phyloP scores from a whole-genome alignment of 2,113 vertebrate species.

The Geococcyx californianus region DNA sequence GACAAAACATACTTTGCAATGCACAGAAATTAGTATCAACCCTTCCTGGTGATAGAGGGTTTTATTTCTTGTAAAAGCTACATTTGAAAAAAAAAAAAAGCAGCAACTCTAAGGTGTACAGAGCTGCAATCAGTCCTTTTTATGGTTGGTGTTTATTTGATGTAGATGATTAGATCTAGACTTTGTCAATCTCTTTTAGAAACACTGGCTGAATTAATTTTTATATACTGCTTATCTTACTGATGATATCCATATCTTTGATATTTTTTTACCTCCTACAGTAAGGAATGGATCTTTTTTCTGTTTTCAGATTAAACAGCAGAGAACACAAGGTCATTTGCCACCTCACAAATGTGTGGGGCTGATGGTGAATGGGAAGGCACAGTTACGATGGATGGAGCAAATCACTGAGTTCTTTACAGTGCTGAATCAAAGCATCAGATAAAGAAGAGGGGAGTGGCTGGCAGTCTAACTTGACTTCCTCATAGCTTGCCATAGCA shows the following conservation, averaged over 20 bases:
- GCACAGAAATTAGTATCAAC: background rate
- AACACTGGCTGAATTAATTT: slow-evolving; percentile 26
- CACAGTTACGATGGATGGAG: background rate
- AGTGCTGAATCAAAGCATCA: slow-evolving; percentile 18
- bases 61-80: background rate
- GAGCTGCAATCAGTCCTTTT: background rate
- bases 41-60: background rate
- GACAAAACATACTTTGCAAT: background rate
- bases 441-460: slow-evolving; percentile 42
- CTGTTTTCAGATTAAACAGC: background rate
- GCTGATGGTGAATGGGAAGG: background rate
- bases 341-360: background rate
- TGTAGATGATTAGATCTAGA: slow-evolving; percentile 12
- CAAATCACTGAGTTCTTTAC: background rate
- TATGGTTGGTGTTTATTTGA: background rate
- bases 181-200: slow-evolving; percentile 21
- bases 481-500: background rate
- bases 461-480: background rate
- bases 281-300: background rate
- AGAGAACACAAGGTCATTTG: background rate
- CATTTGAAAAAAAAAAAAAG: background rate
- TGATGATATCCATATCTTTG: background rate
- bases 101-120: background rate
- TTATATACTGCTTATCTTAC: slow-evolving; percentile 27
- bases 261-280: background rate